Base-by-base conservation (phyloP, 2,113 vertebrate species). In the Periophthalmodon schlosseri region DNA sequence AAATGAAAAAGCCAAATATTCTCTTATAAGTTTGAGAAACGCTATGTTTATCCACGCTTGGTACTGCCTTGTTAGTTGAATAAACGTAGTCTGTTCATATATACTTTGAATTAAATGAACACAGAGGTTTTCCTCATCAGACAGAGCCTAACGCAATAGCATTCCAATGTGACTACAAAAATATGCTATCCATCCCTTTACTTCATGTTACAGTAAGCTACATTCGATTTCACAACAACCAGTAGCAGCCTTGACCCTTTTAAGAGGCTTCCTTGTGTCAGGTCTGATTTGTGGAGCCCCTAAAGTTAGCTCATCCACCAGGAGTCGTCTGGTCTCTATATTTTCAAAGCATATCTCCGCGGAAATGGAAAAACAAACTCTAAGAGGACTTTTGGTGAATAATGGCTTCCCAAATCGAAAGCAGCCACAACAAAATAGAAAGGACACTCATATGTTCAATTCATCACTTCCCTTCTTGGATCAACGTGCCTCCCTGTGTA, bases 301-400 rank as follows among this genome's bases (percentile, higher is more conserved):
- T 87, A 82, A 89, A 89, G 75, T 82, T 70, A 85, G 78, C 79
- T 83, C 66, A 66, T 78, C 76, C 79, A 72, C 13, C 28, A 82
- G 70, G 78, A 86, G 63, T 69, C 74, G 63, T 79, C 73, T 20
- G 44, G 56, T 70, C 69, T 80, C 72, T 67, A 20, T 21, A 24
- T 86, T 84, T 60, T 86, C 72, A 78, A 82, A 86, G 74, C 75
- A 44, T 21, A 72, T 76, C 60, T 73, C 70, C 7, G 56, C 76
- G 4, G 34, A 84, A 79, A 75, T 70, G 75, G 76, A 86, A 82
- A 85, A 78, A 81, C 72, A 81, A 84, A 81, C 73, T 34, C 60
- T 18, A 75, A 73, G 73, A 34, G 0, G 1, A 64, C n/a, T 65
- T 69, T 46, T 49, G 2, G 21, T 80, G 73, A 84, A 76, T 46